Percentiles rank a stretch among this genome's conserved stretches.
Conservation (phyloP, 1,140 invertebrate species). For the Alviniconcha marisindica region DNA sequence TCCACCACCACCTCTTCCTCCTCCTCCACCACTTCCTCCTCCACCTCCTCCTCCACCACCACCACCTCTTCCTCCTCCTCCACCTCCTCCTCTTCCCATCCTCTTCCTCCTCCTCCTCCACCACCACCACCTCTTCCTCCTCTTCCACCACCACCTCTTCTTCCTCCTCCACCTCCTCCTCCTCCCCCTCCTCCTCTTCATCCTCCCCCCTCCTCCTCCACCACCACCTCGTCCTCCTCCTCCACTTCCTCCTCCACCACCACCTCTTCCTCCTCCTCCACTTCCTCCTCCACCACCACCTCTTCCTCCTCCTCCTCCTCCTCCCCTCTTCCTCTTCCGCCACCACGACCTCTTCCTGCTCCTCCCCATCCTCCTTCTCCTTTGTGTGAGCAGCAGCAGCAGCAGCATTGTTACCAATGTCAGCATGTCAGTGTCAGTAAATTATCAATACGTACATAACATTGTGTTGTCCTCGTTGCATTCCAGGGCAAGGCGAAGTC, state of each 20-base stretch:
- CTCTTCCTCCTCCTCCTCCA: not conserved
- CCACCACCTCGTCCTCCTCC: not conserved
- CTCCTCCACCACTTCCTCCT: not conserved
- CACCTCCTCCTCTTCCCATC: not conserved
- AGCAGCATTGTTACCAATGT: no score
- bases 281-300: slow-evolving; percentile 11
- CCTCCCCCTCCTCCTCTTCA: not conserved
- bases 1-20: not conserved
- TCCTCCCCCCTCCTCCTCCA: not conserved
- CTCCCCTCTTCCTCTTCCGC: slow-evolving; percentile 10
- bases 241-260: not conserved
- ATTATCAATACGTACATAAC: not conserved
- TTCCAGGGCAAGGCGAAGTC: slow-evolving; percentile 77
- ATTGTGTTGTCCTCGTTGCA: slow-evolving; percentile 16
- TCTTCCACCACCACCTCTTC: not conserved
- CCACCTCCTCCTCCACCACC: not conserved
- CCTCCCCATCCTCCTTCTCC: not conserved
- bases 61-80: no score
- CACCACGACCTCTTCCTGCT: not conserved
- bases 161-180: no score
- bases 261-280: not conserved
- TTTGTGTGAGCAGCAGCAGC: not conserved
- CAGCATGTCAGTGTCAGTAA: no score
- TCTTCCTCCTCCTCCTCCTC: slow-evolving; percentile 6
- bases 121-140: not conserved